Percentiles rank a stretch among this genome's conserved stretches.
Evolutionary conservation across 2,888 invertebrate species (phyloP).

Genomic region (Eristalis tenax): DNA sequence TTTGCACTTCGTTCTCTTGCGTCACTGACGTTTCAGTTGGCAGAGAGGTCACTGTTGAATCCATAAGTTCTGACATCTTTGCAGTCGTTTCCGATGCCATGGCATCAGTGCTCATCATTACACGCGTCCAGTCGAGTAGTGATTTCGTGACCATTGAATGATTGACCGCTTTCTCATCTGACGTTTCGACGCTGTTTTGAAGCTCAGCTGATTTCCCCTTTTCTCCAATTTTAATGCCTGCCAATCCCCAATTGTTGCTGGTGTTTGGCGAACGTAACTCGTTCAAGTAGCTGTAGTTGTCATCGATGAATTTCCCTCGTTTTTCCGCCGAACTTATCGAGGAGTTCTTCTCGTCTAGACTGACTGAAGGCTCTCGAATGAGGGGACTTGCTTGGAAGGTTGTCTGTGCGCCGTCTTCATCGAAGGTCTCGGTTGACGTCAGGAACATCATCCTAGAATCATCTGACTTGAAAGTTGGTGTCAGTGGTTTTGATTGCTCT

Average conservation of each 20-base stretch:
- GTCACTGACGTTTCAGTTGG: constrained; percentile 39
- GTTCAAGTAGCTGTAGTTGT: constrained; percentile 77
- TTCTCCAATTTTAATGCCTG: constrained; percentile 76
- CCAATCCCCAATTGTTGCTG: constrained; percentile 79
- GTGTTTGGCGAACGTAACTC: constrained; percentile 77
- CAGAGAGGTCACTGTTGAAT: background rate
- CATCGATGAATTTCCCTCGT: constrained; percentile 78
- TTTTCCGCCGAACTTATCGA: constrained; percentile 73
- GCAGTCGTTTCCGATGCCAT: constrained; percentile 53
- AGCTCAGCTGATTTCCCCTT: constrained; percentile 54
- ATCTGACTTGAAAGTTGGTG: background rate
- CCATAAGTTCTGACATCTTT: constrained; percentile 30
- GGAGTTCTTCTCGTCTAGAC: background rate
- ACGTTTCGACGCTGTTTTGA: constrained; percentile 57
- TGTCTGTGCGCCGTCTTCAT: constrained; percentile 22
- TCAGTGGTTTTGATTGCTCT: background rate
- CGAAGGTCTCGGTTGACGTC: constrained; percentile 36
- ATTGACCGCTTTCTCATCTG: constrained; percentile 56
- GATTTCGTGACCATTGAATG: constrained; percentile 73
- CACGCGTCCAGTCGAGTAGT: constrained; percentile 78
- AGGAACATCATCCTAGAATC: constrained; percentile 14
- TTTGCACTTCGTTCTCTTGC: constrained; percentile 49
- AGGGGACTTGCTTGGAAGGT: constrained; percentile 12
- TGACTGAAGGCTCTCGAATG: background rate
- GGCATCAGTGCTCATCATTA: constrained; percentile 74